These are phyloP conservation scores for Phylloscopus whistleri DNA, from an alignment of 2,113 vertebrate species.

Conservation along the genomic window DNA sequence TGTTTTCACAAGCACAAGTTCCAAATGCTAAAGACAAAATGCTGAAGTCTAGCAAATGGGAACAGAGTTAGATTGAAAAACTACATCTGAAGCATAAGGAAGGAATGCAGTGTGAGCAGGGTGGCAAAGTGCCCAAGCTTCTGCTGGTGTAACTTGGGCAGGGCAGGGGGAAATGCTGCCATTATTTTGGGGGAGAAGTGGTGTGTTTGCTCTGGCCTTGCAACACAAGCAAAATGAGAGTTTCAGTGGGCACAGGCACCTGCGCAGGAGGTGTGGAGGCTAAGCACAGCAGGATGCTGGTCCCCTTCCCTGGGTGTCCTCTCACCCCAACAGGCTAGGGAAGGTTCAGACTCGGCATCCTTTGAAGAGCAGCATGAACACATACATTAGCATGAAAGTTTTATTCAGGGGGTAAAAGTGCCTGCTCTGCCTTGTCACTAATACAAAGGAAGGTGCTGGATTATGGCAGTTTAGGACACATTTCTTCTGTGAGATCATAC, in stretches of 20 bases:
- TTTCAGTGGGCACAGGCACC: not conserved
- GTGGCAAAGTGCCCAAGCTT: not conserved
- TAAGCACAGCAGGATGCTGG: too few relatives aligned
- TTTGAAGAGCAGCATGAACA: not conserved
- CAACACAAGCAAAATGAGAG: not conserved
- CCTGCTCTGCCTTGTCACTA: not conserved
- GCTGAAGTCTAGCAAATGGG: not conserved
- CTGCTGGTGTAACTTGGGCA: not conserved
- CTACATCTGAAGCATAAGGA: fast-evolving
- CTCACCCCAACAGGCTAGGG: not conserved
- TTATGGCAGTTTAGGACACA: not conserved
- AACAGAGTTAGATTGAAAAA: not conserved
- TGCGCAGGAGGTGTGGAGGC: too few relatives aligned
- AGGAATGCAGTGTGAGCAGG: not conserved
- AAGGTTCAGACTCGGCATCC: not conserved
- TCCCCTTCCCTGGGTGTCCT: not conserved
- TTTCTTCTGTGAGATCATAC: not conserved
- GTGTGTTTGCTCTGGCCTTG: not conserved
- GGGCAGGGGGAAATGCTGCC: not conserved
- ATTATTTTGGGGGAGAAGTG: not conserved
- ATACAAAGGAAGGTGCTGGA: not conserved
- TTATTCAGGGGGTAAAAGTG: not conserved
- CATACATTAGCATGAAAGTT: not conserved
- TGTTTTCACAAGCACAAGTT: not conserved
- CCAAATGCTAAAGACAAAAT: not conserved